These are phyloP conservation scores for Cephus pulcher DNA, from an alignment of 2,888 invertebrate genomes.

Conservation along the genomic window DNA sequence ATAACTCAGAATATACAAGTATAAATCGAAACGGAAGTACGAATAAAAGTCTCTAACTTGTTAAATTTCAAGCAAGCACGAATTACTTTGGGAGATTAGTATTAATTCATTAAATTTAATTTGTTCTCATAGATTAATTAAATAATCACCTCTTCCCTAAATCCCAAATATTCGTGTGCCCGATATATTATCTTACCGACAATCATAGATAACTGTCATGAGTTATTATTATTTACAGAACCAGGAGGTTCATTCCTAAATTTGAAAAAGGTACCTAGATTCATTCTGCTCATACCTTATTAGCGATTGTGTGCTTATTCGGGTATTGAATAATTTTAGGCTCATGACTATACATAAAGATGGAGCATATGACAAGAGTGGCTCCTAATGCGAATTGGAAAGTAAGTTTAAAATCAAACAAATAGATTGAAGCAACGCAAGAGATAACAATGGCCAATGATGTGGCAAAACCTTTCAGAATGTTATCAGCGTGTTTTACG, in stretches of 20 bases:
- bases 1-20: not conserved
- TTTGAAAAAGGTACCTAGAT: conserved; percentile 15
- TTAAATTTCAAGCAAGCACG: too few species aligned
- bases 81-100: too few species aligned
- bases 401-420: conserved; percentile 90
- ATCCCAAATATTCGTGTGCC: too few species aligned
- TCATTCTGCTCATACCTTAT: conserved; percentile 45
- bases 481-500: conserved; percentile 99
- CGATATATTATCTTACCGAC: not conserved
- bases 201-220: not conserved
- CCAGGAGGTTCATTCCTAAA: conserved; percentile 3
- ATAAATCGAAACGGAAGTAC: not conserved
- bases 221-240: conserved; percentile 5
- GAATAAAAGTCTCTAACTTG: too few species aligned
- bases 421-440: conserved; percentile 91
- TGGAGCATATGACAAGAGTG: conserved; percentile 88
- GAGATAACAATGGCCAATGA: conserved; percentile 97
- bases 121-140: too few species aligned
- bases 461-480: conserved; percentile 97
- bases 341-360: conserved; percentile 91
- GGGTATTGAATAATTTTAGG: conserved; percentile 67
- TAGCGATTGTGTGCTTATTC: not conserved
- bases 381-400: conserved; percentile 90
- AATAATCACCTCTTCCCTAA: too few species aligned
- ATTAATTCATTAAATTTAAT: too few species aligned